Evolutionary conservation across 2,888 invertebrate species (phyloP).

Genomic region (Gastrophysa polygoni): DNA sequence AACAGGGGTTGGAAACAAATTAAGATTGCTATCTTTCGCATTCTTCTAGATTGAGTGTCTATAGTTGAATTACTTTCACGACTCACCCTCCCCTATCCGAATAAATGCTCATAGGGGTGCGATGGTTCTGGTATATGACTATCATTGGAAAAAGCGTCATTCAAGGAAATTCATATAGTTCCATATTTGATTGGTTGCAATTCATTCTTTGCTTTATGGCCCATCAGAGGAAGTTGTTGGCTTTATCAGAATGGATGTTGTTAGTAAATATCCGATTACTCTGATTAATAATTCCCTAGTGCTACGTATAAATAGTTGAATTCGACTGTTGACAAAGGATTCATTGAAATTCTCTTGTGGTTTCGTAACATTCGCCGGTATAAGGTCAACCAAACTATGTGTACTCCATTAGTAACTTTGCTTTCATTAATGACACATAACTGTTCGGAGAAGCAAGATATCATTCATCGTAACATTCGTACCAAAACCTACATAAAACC

Average conservation of each 20-base stretch:
- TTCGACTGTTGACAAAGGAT: too few species aligned
- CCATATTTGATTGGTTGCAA: background rate
- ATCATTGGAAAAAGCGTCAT: background rate
- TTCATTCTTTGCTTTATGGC: background rate
- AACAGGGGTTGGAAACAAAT: constrained; percentile 44
- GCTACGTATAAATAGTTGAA: background rate
- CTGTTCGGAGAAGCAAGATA: too few species aligned
- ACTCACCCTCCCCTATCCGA: constrained; percentile 28
- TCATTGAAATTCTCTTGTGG: too few species aligned
- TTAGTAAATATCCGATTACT: background rate
- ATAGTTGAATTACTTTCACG: constrained; percentile 40
- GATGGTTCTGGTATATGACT: constrained; percentile 9
- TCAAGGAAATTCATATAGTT: background rate
- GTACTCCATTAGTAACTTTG: too few species aligned
- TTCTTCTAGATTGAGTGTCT: constrained; percentile 43
- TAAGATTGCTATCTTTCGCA: constrained; percentile 43
- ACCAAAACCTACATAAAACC: too few species aligned
- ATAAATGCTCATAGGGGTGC: constrained; percentile 30
- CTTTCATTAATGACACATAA: too few species aligned
- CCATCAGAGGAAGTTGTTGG: background rate
- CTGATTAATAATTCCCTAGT: background rate
- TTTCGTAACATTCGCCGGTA: too few species aligned
- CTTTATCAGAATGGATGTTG: background rate
- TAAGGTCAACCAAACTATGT: too few species aligned
- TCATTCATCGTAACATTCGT: too few species aligned